Percentiles rank a stretch among this genome's conserved stretches.
phyloP scores from a whole-genome alignment of 2,888 invertebrate species.

The Luperina nickerlii region DNA sequence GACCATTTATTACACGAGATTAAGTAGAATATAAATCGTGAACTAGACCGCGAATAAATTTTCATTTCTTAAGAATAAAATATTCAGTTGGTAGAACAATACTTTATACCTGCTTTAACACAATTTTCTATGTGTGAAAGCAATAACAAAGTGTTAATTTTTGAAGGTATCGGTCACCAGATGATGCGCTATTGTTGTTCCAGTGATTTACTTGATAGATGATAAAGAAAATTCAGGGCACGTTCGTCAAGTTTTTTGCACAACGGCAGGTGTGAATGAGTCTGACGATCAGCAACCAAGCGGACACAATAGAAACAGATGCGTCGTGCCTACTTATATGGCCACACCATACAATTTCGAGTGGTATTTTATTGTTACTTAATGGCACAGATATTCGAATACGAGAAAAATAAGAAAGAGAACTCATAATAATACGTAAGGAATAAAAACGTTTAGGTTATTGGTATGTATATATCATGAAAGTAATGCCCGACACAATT shows the following conservation, averaged over 20 bases:
- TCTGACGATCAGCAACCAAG: conserved; percentile 72
- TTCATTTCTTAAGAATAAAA: conserved; percentile 29
- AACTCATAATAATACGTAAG: conserved; percentile 51
- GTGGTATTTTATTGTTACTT: conserved; percentile 49
- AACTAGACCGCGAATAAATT: conserved; percentile 60
- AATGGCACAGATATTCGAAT: conserved; percentile 44
- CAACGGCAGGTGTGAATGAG: conserved; percentile 77
- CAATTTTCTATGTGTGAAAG: conserved; percentile 9
- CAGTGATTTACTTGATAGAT: conserved; percentile 66
- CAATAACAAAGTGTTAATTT: conserved; percentile 25
- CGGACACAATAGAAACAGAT: conserved; percentile 74
- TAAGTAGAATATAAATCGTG: conserved; percentile 72
- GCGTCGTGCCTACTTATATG: conserved; percentile 61
- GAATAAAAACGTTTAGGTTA: conserved; percentile 73
- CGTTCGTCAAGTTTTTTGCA: conserved; percentile 77
- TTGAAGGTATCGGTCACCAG: conserved; percentile 18
- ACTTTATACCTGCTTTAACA: neutral
- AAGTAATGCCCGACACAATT: conserved; percentile 77
- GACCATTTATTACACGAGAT: conserved; percentile 80
- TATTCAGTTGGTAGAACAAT: conserved; percentile 1
- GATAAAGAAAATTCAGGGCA: conserved; percentile 67
- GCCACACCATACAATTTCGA: conserved; percentile 57
- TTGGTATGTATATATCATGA: conserved; percentile 77
- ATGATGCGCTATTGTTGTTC: conserved; percentile 50
- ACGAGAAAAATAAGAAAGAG: conserved; percentile 45